A percentile compares a stretch with the other conserved stretches of the same genome.
These are phyloP conservation scores for Papilio machaon DNA, from an alignment of 1,140 invertebrate species.

Conservation along the genomic window DNA sequence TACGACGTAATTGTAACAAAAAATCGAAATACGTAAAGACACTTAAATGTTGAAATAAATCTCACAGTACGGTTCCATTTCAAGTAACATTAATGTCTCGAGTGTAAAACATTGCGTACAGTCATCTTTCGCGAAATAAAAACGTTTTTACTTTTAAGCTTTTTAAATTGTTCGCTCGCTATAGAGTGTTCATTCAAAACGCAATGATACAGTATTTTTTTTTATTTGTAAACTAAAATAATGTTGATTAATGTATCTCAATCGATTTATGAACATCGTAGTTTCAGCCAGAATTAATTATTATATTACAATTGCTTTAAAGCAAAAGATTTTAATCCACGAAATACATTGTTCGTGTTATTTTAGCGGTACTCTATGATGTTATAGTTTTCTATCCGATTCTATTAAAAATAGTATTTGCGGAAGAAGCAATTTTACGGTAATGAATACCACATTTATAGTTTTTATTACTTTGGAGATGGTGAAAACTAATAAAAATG, in stretches of 20 bases:
- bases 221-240: background rate
- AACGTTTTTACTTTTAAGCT: slow-evolving; percentile 22
- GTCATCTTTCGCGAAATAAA: slow-evolving; percentile 12
- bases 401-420: too few species aligned
- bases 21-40: slow-evolving; percentile 3
- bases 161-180: slow-evolving; percentile 16
- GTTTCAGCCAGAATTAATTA: too few species aligned
- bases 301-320: too few species aligned
- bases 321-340: too few species aligned
- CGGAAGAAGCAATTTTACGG: too few species aligned
- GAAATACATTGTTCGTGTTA: too few species aligned
- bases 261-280: background rate
- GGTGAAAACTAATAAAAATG: background rate
- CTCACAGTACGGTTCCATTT: slow-evolving; percentile 8
- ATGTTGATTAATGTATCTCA: background rate
- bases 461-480: too few species aligned
- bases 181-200: background rate
- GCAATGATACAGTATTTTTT: background rate
- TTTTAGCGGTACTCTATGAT: too few species aligned
- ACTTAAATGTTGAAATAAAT: slow-evolving; percentile 24
- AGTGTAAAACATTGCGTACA: slow-evolving; percentile 28
- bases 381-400: too few species aligned
- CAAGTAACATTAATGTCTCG: slow-evolving; percentile 26
- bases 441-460: too few species aligned
- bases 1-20: background rate